These are phyloP conservation scores for Bergia sp. DNA, from an alignment of 92 coral and sea anemone species.

Conservation along the genomic window DNA sequence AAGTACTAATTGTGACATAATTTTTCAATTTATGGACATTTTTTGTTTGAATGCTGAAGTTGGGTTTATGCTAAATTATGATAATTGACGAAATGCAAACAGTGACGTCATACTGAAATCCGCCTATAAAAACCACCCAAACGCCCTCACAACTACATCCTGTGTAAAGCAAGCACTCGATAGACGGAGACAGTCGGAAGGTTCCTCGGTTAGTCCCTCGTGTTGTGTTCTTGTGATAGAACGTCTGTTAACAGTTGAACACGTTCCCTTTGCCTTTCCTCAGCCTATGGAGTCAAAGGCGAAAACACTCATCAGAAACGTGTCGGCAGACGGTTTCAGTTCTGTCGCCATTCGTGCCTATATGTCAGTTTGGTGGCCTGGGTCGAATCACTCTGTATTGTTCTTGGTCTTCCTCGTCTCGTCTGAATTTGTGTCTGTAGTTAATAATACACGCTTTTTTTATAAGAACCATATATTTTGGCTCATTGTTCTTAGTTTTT, in stretches of 20 bases:
- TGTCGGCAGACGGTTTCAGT: not conserved
- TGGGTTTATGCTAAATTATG: too few species aligned
- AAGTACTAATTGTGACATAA: too few species aligned
- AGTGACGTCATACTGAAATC: too few species aligned
- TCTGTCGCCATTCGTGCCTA: not conserved
- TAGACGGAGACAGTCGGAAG: conserved; percentile 4
- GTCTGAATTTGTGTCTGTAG: not conserved
- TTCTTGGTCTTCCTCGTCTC: not conserved
- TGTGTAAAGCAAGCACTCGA: conserved; percentile 58
- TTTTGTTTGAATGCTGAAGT: too few species aligned
- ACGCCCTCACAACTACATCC: not conserved
- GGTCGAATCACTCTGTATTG: not conserved
- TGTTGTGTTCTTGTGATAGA: conserved; percentile 27
- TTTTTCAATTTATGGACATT: too few species aligned
- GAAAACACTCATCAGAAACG: conserved; percentile 55
- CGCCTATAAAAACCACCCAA: not conserved
- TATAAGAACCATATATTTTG: too few species aligned
- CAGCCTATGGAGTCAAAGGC: conserved; percentile 69
- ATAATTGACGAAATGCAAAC: too few species aligned
- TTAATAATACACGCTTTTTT: too few species aligned
- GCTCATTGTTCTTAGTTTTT: too few species aligned
- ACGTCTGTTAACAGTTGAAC: conserved; percentile 13
- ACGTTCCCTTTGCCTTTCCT: conserved; percentile 51
- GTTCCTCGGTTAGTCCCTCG: conserved; percentile 26
- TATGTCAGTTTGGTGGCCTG: not conserved